Evolutionary conservation across 2,797 vertebrate species (phyloP).

Genomic region (Molothrus aeneus): DNA sequence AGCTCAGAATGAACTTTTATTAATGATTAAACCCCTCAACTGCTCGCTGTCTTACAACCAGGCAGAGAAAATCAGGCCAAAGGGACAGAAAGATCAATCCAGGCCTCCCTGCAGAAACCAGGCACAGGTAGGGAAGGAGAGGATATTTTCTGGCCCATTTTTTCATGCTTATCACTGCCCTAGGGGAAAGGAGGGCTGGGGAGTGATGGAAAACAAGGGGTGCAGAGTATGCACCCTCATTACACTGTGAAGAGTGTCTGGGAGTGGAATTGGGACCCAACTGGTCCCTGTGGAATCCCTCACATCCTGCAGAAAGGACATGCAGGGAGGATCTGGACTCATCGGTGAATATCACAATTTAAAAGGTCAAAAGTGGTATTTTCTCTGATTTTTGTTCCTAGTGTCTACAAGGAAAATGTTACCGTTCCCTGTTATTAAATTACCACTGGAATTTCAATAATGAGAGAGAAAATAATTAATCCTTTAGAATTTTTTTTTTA

Average conservation of each 20-base stretch:
- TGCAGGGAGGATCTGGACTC: background rate
- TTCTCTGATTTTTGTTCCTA: background rate
- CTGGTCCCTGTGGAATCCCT: background rate
- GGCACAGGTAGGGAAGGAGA: background rate
- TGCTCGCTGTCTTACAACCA: background rate
- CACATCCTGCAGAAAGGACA: background rate
- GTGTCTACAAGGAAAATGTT: background rate
- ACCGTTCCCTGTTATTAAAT: background rate
- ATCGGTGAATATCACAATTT: background rate
- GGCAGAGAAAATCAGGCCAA: background rate
- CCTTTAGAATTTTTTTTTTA: background rate
- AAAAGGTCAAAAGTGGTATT: background rate
- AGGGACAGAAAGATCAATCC: background rate
- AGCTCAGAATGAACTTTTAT: background rate
- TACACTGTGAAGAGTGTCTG: accelerated
- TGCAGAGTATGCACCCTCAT: background rate
- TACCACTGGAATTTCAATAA: background rate
- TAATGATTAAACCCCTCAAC: background rate
- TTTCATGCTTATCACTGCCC: background rate
- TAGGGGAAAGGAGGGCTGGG: background rate
- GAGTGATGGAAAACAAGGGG: background rate
- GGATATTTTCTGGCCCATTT: background rate
- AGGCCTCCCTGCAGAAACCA: background rate
- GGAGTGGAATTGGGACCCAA: background rate
- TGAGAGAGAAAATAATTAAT: background rate